Evolutionary conservation across 2,797 vertebrate species (phyloP).

Genomic region (Oophaga sylvatica): DNA sequence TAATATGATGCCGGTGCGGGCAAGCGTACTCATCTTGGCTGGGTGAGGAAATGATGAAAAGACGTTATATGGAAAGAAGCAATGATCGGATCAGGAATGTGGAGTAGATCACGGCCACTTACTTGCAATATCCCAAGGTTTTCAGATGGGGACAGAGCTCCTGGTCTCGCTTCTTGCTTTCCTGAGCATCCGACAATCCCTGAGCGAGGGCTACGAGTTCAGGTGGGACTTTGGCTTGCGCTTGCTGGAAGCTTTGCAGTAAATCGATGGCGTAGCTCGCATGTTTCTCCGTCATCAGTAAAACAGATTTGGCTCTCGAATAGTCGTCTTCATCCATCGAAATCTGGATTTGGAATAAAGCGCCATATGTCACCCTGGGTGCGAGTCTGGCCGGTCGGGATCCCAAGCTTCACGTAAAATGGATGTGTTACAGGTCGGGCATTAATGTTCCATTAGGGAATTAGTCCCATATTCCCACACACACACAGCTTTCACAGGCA

Average conservation of each 20-base stretch:
- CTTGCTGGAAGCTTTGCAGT: conserved; percentile 69
- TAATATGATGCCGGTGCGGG: conserved; percentile 73
- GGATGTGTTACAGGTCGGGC: too few species aligned
- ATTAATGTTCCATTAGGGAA: background rate
- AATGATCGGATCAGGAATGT: background rate
- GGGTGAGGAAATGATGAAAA: conserved; percentile 12
- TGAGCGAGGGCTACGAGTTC: conserved; percentile 67
- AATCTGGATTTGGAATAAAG: conserved; percentile 61
- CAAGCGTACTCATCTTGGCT: conserved; percentile 69
- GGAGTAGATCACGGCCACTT: conserved; percentile 50
- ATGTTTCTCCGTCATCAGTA: conserved; percentile 72
- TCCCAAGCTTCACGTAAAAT: background rate
- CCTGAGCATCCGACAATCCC: conserved; percentile 67
- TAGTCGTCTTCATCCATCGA: conserved; percentile 61
- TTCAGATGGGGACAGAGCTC: conserved; percentile 75
- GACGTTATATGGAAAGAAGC: background rate
- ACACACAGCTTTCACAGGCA: too few species aligned
- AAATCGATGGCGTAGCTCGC: conserved; percentile 54
- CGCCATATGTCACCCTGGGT: background rate
- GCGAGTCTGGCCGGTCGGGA: too few species aligned
- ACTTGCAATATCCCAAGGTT: conserved; percentile 77
- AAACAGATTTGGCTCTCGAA: conserved; percentile 70
- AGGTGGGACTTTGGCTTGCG: conserved; percentile 70
- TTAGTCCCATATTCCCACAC: too few species aligned
- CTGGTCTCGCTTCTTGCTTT: conserved; percentile 65